Base-by-base conservation (phyloP, 2,888 invertebrate genomes). In the Ferrisia virgata region DNA sequence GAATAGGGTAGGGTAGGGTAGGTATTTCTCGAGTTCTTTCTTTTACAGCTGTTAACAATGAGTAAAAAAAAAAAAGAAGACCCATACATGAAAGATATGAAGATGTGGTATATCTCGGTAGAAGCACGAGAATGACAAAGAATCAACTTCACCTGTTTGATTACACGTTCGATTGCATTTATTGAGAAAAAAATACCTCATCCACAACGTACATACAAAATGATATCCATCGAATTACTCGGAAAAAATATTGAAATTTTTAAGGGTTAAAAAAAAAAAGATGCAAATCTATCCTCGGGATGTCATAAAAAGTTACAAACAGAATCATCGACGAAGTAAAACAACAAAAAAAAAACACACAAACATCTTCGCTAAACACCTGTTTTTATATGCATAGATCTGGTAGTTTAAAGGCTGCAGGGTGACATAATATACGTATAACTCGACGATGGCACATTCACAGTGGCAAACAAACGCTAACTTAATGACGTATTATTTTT, bases 81-180 rank as follows among this genome's bases (percentile, higher is more conserved):
- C n/a, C n/a, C n/a, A n/a, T n/a, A n/a, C n/a, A n/a, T n/a, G n/a
- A n/a, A n/a, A n/a, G n/a, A n/a, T n/a, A n/a, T n/a, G n/a, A n/a
- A n/a, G n/a, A n/a, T n/a, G n/a, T n/a, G n/a, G n/a, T n/a, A n/a
- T n/a, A n/a, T n/a, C n/a, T n/a, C n/a, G n/a, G n/a, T n/a, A n/a
- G n/a, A n/a, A n/a, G 58, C 28, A 64, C 58, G 28, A 64, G 58
- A 64, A 64, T 64, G 58, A 64, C 58, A 64, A 64, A 64, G 58
- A 64, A 64, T 64, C 22, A 64, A 28, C 58, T 28, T 64, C 58
- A 64, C 58, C 58, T 64, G 58, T 64, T 64, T 64, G 28, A 64
- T 64, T 64, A 64, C 3, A 64, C 58, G 58, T 64, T 64, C 58
- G 58, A 64, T 64, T 28, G 58, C 58, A 64, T 28, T 64, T 64